Conservation (phyloP, 2,888 invertebrate species). For the Teleiodes luculella region DNA sequence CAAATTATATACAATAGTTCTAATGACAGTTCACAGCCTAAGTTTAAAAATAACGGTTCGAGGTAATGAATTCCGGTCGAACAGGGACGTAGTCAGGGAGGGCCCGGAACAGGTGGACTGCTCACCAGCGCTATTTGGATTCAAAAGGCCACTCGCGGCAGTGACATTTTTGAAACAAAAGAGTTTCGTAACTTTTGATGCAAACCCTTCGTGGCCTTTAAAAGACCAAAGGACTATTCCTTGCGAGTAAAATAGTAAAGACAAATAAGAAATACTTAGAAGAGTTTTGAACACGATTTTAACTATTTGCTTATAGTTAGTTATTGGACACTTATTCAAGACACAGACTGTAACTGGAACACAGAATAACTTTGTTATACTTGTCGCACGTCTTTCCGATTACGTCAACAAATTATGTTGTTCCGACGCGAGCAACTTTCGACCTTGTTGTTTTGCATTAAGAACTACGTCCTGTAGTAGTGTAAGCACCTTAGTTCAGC, state of each 20-base stretch:
- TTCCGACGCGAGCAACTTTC: background rate
- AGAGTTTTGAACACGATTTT: slow-evolving; percentile 3
- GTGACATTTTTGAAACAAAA: background rate
- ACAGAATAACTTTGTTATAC: no score
- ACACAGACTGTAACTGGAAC: no score
- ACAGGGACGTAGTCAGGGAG: slow-evolving; percentile 5
- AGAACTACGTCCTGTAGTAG: background rate
- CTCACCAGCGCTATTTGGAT: no score
- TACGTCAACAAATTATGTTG: no score
- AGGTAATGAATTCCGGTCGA: slow-evolving; percentile 32
- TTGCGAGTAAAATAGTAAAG: slow-evolving; percentile 3
- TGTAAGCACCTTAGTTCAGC: background rate
- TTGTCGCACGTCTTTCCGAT: no score
- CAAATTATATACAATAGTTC: slow-evolving; percentile 44
- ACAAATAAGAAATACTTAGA: background rate
- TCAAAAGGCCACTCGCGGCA: no score
- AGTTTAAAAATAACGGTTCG: slow-evolving; percentile 47
- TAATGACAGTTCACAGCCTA: slow-evolving; percentile 76
- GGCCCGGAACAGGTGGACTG: background rate
- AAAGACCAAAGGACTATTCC: background rate
- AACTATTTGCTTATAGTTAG: background rate
- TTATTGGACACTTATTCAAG: background rate
- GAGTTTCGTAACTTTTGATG: background rate
- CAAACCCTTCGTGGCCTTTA: background rate
- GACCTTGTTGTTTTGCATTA: background rate